Conservation (phyloP, 2,797 vertebrate genomes). For the Lagocephalus sceleratus region DNA sequence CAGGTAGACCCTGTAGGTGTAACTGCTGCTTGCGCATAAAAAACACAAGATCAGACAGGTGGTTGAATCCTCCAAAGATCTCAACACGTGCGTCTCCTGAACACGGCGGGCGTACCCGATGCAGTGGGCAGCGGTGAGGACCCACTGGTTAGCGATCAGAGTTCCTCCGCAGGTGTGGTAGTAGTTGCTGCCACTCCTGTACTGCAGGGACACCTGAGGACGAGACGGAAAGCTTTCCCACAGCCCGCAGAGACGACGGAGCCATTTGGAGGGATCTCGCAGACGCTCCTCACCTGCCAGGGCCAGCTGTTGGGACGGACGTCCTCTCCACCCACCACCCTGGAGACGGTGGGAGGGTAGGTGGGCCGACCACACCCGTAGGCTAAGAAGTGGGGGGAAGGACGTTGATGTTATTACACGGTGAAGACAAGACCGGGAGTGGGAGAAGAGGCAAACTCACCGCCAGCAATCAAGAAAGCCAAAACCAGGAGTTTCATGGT, state of each 20-base stretch:
- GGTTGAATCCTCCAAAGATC: not conserved
- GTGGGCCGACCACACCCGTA: slow-evolving; percentile 83
- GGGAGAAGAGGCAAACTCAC: slow-evolving; percentile 53
- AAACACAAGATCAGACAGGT: not conserved
- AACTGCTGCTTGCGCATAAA: slow-evolving; percentile 61
- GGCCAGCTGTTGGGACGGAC: slow-evolving; percentile 85
- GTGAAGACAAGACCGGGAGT: not conserved
- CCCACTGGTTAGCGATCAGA: slow-evolving; percentile 82
- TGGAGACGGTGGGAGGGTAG: slow-evolving; percentile 53
- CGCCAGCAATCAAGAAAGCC: slow-evolving; percentile 75
- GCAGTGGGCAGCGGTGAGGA: slow-evolving; percentile 89
- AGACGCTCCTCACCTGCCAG: slow-evolving; percentile 82
- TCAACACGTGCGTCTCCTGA: not conserved
- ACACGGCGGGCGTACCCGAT: slow-evolving; percentile 70
- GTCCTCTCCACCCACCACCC: slow-evolving; percentile 82
- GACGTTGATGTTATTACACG: not conserved
- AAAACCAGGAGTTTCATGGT: slow-evolving; percentile 76
- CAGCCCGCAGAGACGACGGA: not conserved
- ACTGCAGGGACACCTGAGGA: slow-evolving; percentile 84
- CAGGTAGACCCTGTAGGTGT: slow-evolving; percentile 79
- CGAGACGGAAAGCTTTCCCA: not conserved
- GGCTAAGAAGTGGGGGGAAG: slow-evolving; percentile 67
- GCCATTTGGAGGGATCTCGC: no score
- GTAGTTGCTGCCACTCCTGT: slow-evolving; percentile 66
- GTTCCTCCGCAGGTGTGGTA: slow-evolving; percentile 84